These are phyloP conservation scores for Andricus quercusramuli DNA, from an alignment of 2,888 invertebrate genomes.

Conservation along the genomic window DNA sequence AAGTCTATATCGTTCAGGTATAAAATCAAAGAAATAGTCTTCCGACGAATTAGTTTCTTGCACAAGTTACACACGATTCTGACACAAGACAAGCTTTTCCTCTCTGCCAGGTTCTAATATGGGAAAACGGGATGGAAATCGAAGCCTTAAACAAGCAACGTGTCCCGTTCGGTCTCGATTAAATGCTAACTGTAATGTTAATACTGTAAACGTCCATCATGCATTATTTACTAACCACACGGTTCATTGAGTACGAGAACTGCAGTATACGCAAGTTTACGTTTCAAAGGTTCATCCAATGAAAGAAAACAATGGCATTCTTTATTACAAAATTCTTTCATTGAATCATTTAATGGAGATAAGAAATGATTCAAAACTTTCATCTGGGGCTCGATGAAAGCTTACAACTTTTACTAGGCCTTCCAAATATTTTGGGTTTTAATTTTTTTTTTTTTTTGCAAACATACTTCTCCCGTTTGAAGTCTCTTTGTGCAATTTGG, in stretches of 20 bases:
- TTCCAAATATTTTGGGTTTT: too few species aligned
- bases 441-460: too few species aligned
- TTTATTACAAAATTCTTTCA: background rate
- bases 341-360: background rate
- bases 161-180: conserved; percentile 48
- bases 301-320: background rate
- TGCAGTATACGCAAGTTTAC: conserved; percentile 3
- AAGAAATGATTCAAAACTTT: background rate
- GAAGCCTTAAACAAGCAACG: background rate
- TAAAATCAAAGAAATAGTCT: background rate
- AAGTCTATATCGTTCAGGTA: background rate
- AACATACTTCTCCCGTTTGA: too few species aligned
- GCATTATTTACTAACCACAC: conserved; percentile 55
- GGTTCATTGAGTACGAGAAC: conserved; percentile 53
- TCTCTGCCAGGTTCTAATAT: conserved; percentile 49
- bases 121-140: conserved; percentile 49
- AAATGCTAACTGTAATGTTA: conserved; percentile 55
- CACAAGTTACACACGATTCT: conserved; percentile 31
- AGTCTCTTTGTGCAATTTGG: too few species aligned
- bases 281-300: background rate
- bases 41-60: conserved; percentile 5
- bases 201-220: conserved; percentile 56
- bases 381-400: background rate
- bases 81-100: conserved; percentile 47
- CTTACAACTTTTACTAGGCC: background rate